Percentiles rank a stretch among this genome's conserved stretches.
These are phyloP conservation scores for Peromyscus eremicus DNA, from an alignment of 2,797 vertebrate species.

Conservation along the genomic window DNA sequence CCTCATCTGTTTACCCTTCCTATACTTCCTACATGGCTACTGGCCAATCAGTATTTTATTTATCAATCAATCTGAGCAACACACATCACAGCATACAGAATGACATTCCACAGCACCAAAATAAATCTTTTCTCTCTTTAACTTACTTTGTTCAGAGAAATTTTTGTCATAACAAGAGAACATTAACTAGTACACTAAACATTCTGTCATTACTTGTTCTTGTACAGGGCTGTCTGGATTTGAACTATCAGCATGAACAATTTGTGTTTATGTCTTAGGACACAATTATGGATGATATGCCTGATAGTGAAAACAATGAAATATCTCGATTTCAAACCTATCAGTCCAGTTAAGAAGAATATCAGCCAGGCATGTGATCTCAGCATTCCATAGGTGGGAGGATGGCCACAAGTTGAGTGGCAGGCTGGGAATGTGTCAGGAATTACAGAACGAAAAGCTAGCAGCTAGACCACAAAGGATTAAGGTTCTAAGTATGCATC, in stretches of 20 bases:
- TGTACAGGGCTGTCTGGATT: neutral
- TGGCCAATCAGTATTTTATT: no score
- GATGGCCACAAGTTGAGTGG: neutral
- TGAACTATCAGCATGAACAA: neutral
- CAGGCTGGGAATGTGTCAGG: neutral
- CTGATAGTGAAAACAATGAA: neutral
- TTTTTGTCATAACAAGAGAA: neutral
- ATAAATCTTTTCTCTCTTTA: neutral
- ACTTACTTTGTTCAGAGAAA: neutral
- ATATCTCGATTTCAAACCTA: neutral
- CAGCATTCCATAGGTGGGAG: neutral
- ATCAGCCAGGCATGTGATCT: neutral
- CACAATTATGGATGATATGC: neutral
- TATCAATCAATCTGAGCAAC: no score
- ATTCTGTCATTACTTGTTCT: neutral
- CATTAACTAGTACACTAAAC: neutral
- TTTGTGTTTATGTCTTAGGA: neutral
- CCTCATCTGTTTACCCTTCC: no score
- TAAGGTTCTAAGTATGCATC: neutral
- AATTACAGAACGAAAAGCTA: neutral
- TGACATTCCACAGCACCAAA: neutral
- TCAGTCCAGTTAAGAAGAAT: conserved; percentile 14
- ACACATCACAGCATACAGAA: no score
- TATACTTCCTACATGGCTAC: no score
- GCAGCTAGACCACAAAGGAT: neutral